Base-by-base conservation (phyloP, 1,140 invertebrate genomes). In the Oncopodura yosiiana region DNA sequence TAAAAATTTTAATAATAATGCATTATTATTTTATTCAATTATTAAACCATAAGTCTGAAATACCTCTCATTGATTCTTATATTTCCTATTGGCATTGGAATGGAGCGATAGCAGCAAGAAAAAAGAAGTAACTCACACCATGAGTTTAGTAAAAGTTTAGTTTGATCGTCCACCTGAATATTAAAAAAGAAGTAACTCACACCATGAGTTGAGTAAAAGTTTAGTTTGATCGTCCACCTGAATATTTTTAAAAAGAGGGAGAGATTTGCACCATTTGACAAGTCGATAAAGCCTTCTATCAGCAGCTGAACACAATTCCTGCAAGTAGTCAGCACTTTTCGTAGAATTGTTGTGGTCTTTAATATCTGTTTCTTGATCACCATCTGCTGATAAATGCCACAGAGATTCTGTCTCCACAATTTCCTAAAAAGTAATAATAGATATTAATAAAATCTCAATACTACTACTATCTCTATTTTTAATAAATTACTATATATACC, bases 191-290 rank as follows among this genome's bases (percentile, higher is more conserved):
- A 42, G 24, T 34, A 50, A 37, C 26, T 19, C 27, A 44, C 4
- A 32, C 39, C 21, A 49, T 23, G 12, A 43, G 29, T 24, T 16
- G 42, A 27, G 26, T 34, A 23, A 32, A 6, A 37, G 24, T 30
- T 16, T 32, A 48, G n/a, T 5, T 12, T 4, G 19, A 27, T 18
- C 4, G 30, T 77, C 74, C 63, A 88, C 86, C 56, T 87, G 87
- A 65, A 97, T 95, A 71, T 94, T 89, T 69, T 93, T 91, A 70
- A 98, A 96, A 3, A 96, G 78, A 11, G 93, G 93, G 67, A 97
- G 73, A 71, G 90, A 94, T 70, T 96, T 91, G 73, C 93, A 95
- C 94, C 94, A 98, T 68, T 94, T 93, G 49, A 98, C 94, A 62
- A 98, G 93, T 74, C 95, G 94, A 69, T 96, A 96, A 1, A 98